Conservation (phyloP, 2,888 invertebrate genomes). For the Napeogenes sylphis region DNA sequence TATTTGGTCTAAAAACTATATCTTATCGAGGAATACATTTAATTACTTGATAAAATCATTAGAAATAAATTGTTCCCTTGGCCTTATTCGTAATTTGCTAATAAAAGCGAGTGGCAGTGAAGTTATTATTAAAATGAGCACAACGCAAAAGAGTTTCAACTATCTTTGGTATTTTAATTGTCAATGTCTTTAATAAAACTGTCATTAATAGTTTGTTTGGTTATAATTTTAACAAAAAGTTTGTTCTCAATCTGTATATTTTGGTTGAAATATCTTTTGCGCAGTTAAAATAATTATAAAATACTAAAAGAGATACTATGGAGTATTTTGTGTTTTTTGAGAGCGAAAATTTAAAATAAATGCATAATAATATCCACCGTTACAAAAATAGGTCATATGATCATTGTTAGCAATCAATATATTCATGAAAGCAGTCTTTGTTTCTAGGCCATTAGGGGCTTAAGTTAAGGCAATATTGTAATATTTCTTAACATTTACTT, state of each 20-base stretch:
- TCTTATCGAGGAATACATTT: neutral
- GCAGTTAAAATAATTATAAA: neutral
- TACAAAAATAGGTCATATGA: conserved; percentile 35
- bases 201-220: neutral
- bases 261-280: neutral
- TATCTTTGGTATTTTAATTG: conserved; percentile 3
- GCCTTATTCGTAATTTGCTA: conserved; percentile 40
- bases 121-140: conserved; percentile 12
- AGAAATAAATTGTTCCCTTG: conserved; percentile 52
- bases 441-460: conserved; percentile 43
- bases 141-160: neutral
- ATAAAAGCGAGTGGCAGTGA: conserved; percentile 55
- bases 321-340: conserved; percentile 20
- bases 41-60: conserved; percentile 32
- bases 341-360: conserved; percentile 36
- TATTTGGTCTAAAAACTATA: neutral
- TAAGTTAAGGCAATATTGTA: conserved; percentile 30
- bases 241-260: neutral
- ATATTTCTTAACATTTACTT: conserved; percentile 26
- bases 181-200: neutral
- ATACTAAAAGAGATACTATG: conserved; percentile 7
- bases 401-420: conserved; percentile 12
- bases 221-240: neutral
- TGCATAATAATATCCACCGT: conserved; percentile 36
- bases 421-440: conserved; percentile 35